Base-by-base conservation (phyloP, 2,113 vertebrate species). In the Spea bombifrons region DNA sequence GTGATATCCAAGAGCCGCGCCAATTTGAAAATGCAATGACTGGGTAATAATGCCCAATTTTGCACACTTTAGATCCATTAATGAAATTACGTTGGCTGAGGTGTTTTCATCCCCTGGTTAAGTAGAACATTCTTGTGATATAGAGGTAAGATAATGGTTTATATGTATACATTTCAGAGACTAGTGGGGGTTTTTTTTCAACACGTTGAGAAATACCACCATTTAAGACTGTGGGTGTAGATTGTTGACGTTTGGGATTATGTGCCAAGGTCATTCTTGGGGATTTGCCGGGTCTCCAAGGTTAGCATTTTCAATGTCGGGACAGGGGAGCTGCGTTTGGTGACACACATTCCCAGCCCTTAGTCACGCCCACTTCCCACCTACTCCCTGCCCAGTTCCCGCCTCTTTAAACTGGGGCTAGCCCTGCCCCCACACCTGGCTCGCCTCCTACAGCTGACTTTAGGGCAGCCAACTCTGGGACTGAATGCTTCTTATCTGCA, bases 21-120 rank as follows among this genome's bases (percentile, higher is more conserved):
- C 85, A 86, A 88, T 90, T 87, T 76, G 88, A 92, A 92, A 89
- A 89, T 90, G 90, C 83, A 93, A 90, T 94, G 94, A 91, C 92
- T 87, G 91, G 88, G 93, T 95, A 96, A 97, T 97, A 94, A 93
- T 45, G 85, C 91, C 91, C 94, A 94, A 94, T 96, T 96, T 95
- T 87, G 80, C 90, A 92, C 92, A 94, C 94, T 96, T 95, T 93
- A 95, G 83, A 94, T 93, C 93, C 94, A 96, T 96, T 95, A 95
- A 91, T 91, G 90, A 93, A 96, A 96, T 96, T 95, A 95, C 93
- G 92, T 93, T 92, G 90, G 90, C 92, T 88, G 91, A 94, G 92
- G 91, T 94, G 92, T 94, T 95, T 94, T 93, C 91, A 92, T 92
- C 93, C 92, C 91, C 91, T 93, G 55, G 55, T 93, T 90, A 92